Percentiles rank a stretch among this genome's conserved stretches.
phyloP scores from a whole-genome alignment of 2,797 vertebrate species.

The Molossus molossus region DNA sequence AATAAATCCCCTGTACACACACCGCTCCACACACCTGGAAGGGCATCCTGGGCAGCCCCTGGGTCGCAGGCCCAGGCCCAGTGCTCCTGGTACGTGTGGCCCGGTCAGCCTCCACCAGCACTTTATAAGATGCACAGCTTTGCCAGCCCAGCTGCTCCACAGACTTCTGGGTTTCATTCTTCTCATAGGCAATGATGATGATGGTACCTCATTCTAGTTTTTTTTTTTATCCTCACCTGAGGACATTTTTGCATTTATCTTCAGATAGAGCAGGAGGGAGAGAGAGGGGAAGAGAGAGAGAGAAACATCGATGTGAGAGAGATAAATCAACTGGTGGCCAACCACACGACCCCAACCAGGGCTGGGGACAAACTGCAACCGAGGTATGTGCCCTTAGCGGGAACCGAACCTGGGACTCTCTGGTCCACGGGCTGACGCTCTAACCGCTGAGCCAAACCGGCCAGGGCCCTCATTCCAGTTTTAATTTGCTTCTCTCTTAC shows the following conservation, averaged over 20 bases:
- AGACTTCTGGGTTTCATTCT: not conserved
- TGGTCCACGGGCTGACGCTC: too few species aligned
- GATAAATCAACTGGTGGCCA: too few species aligned
- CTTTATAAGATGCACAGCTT: accelerated
- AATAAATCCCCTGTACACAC: not conserved
- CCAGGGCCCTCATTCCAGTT: not conserved
- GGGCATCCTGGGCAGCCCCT: not conserved
- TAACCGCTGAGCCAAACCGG: too few species aligned
- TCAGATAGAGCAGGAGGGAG: too few species aligned
- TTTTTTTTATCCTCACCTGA: too few species aligned
- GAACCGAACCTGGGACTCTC: too few species aligned
- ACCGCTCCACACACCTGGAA: accelerated
- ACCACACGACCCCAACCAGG: too few species aligned
- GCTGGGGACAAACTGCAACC: too few species aligned
- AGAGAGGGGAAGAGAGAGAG: too few species aligned
- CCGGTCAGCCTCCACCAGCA: not conserved
- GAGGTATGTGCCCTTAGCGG: too few species aligned
- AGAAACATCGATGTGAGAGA: too few species aligned
- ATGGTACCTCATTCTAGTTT: not conserved
- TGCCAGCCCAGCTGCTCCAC: not conserved
- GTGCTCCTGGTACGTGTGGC: not conserved
- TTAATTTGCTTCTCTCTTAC: not conserved
- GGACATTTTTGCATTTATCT: too few species aligned
- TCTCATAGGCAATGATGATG: accelerated
- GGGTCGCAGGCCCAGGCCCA: not conserved